Evolutionary conservation across 1,140 invertebrate genomes (phyloP), one percentile per base, ranked within the genome.

Genomic region (Drosophila micromelanica): DNA sequence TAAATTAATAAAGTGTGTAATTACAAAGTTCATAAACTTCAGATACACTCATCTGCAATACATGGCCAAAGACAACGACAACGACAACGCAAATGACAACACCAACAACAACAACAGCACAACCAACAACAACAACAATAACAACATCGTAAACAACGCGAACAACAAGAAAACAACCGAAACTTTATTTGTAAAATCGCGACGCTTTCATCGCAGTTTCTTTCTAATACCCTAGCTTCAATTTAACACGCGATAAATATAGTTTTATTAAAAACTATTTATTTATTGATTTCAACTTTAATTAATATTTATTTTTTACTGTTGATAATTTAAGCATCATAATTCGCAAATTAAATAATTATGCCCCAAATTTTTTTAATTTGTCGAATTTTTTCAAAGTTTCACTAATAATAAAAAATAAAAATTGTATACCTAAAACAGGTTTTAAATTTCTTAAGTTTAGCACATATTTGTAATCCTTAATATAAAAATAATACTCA

Each of bases 1-100:
- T 87, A 87, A 87, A 87, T 87, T 87, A 87, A 87, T 87, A 87
- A 87, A 87, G 84, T 87, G 84, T 89, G 82, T 87, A 87, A 87
- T 87, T 87, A 89, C 82, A 87, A 89, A 87, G 82, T 87, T 87
- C 84, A 87, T 87, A 87, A 87, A 87, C 82, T 87, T 89, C 63
- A 78, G 82, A 63, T 64, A 73, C 75, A 71, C 78, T 86, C 78
- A 87, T 73, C 82, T 78, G 75, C 55, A 80, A 78, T 76, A 81
- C 67, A 87, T 72, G 80, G 73, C 64, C 76, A 78, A 43, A 20
- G 55, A 62, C 74, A 76, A 63, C 46, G 69, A 43, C 48, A 78
- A 55, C 49, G 45, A 37, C 17, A 54, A 45, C 51, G 13, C 38
- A 35, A 45, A 60, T 35, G 51, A 37, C 51, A 27, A 8, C 20